Conservation (phyloP, 2,888 invertebrate species). For the Calephelis perditalis region DNA sequence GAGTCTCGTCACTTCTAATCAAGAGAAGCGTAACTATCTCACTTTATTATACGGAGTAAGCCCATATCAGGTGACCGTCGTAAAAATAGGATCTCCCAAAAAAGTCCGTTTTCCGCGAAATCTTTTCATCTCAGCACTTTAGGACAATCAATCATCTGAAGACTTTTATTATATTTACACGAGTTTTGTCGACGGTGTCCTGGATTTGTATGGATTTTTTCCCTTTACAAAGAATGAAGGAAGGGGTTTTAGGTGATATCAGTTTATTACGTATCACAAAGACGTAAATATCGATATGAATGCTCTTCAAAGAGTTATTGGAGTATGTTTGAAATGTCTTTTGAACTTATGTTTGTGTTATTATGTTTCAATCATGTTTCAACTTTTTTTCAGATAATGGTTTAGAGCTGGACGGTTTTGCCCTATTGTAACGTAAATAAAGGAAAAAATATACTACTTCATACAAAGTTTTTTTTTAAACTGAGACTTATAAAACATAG, state of each 20-base stretch:
- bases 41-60: constrained; percentile 22
- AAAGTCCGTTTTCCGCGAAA: constrained; percentile 20
- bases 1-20: constrained; percentile 3
- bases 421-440: no score
- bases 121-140: constrained; percentile 28
- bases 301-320: constrained; percentile 5
- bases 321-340: constrained; percentile 2
- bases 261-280: constrained; percentile 15
- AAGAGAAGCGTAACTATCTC: constrained; percentile 17
- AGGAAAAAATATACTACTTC: no score
- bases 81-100: constrained; percentile 24
- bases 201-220: constrained; percentile 16
- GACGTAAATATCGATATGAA: constrained; percentile 3
- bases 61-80: constrained; percentile 31
- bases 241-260: constrained; percentile 12
- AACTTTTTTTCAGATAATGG: neutral
- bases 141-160: constrained; percentile 34
- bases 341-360: neutral
- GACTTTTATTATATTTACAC: constrained; percentile 29
- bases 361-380: neutral
- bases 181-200: constrained; percentile 9
- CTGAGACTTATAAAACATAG: no score
- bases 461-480: no score
- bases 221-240: constrained; percentile 14
- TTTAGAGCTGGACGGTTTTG: no score